Evolutionary conservation across 2,113 vertebrate species (phyloP), one percentile per base, ranked within the genome.

Genomic region (Camarhynchus parvulus): DNA sequence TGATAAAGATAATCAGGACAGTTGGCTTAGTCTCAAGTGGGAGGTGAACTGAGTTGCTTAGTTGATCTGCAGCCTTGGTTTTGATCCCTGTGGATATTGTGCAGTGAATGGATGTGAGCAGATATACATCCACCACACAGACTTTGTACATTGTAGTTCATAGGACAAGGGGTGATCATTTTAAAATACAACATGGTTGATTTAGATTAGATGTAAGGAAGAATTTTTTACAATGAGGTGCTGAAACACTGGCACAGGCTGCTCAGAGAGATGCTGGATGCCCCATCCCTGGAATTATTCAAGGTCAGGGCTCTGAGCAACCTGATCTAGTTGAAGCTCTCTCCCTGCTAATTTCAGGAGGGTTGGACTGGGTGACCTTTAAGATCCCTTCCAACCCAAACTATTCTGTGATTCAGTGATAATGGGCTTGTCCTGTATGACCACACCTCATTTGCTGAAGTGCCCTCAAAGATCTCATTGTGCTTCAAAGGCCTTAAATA

Each of bases 121-220:
- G 63, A 28, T 49, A 28, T 7, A 8, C 30, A 21, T 53, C 46
- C 63, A 58, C 52, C 81, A 50, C 25, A 1, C 13, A 52, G 69
- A 67, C 33, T 1, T 0, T 22, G 31, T 52, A 27, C 47, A 17
- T 0, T 25, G 16, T 37, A 35, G 56, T 23, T 55, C 1, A 0
- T 20, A 56, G 25, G 9, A 61, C 33, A 59, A 37, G 15, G 52
- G 28, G 24, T 81, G 68, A 39, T 67, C 5, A 13, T 70, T 83
- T 69, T 69, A 69, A 90, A 69, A 31, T 33, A 33, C 20, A 42
- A 42, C 12, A n/a, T 1, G 1, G 4, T 47, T 76, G 41, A 63
- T 69, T 62, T 49, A 69, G 79, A 31, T 69, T 49, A 49, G 35
- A 13, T 41, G 27, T 2, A 35, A 63, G 41, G 56, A 83, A 42